phyloP scores from a whole-genome alignment of 1,140 invertebrate genomes.

The Drosophila repleta region DNA sequence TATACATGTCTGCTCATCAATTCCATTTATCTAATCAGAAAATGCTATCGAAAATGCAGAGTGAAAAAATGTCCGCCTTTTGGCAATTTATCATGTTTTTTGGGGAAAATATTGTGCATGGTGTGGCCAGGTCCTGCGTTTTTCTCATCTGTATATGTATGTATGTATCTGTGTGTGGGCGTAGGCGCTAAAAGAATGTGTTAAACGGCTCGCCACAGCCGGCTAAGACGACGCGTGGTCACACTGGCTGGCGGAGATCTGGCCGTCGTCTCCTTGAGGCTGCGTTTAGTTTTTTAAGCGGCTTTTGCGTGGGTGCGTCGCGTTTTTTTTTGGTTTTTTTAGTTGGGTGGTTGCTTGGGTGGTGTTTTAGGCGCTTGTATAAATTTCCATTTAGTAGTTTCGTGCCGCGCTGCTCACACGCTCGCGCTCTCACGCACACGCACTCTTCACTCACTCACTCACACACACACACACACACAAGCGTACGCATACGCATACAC shows the following conservation, averaged over 20 bases:
- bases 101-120: slow-evolving; percentile 30
- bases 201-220: slow-evolving; percentile 41
- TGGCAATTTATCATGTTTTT: slow-evolving; percentile 37
- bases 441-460: slow-evolving; percentile 47
- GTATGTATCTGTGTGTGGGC: slow-evolving; percentile 60
- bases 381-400: slow-evolving; percentile 77
- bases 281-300: slow-evolving; percentile 40
- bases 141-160: slow-evolving; percentile 29
- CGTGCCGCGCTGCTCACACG: slow-evolving; percentile 41
- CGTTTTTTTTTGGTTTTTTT: slow-evolving; percentile 49
- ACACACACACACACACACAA: slow-evolving; percentile 51
- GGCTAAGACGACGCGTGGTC: slow-evolving; percentile 22
- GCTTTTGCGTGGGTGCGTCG: slow-evolving; percentile 60
- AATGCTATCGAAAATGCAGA: slow-evolving; percentile 41
- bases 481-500: slow-evolving; percentile 1
- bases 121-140: slow-evolving; percentile 43
- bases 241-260: slow-evolving; percentile 12
- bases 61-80: slow-evolving; percentile 25
- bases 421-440: slow-evolving; percentile 41
- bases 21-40: slow-evolving; percentile 58
- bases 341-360: slow-evolving; percentile 37
- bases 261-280: slow-evolving; percentile 20
- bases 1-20: slow-evolving; percentile 58
- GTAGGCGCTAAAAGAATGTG: slow-evolving; percentile 70
- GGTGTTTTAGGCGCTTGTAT: slow-evolving; percentile 56